Evolutionary conservation across 2,888 invertebrate species (phyloP).

Genomic region (Cabera pusaria): DNA sequence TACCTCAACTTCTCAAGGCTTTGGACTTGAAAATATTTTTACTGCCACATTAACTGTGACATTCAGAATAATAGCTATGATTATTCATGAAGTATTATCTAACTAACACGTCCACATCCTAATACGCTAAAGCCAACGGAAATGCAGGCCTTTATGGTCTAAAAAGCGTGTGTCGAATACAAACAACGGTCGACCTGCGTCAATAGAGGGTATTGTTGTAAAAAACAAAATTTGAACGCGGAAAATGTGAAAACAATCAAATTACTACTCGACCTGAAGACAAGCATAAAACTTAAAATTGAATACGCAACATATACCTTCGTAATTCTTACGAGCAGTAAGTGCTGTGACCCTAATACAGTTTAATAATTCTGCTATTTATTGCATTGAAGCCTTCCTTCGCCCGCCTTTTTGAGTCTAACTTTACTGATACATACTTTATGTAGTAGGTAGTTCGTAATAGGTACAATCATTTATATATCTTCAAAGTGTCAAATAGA

Average conservation of each 20-base stretch:
- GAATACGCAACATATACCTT: slow-evolving; percentile 1
- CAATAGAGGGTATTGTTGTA: slow-evolving; percentile 41
- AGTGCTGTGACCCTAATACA: slow-evolving; percentile 12
- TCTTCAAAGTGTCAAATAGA: slow-evolving; percentile 12
- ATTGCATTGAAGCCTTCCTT: too few species aligned
- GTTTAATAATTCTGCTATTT: slow-evolving; percentile 11
- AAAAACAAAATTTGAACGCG: slow-evolving; percentile 25
- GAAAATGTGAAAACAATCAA: slow-evolving; percentile 18
- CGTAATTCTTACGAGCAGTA: slow-evolving; percentile 4
- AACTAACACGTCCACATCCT: slow-evolving; percentile 64
- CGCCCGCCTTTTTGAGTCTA: too few species aligned
- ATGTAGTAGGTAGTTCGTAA: slow-evolving; percentile 13
- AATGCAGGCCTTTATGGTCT: slow-evolving; percentile 65
- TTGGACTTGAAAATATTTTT: slow-evolving; percentile 5
- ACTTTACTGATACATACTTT: too few species aligned
- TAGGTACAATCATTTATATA: slow-evolving; percentile 17
- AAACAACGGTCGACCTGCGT: slow-evolving; percentile 51
- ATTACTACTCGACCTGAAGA: not conserved
- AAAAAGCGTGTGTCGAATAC: slow-evolving; percentile 57
- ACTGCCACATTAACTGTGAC: slow-evolving; percentile 8
- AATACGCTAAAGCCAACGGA: slow-evolving; percentile 59
- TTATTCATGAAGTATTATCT: slow-evolving; percentile 65
- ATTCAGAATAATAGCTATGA: slow-evolving; percentile 33
- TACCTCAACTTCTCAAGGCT: not conserved
- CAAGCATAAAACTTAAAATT: not conserved